Evolutionary conservation across 2,113 vertebrate genomes (phyloP).

Genomic region (Gnathonemus longibarbis): DNA sequence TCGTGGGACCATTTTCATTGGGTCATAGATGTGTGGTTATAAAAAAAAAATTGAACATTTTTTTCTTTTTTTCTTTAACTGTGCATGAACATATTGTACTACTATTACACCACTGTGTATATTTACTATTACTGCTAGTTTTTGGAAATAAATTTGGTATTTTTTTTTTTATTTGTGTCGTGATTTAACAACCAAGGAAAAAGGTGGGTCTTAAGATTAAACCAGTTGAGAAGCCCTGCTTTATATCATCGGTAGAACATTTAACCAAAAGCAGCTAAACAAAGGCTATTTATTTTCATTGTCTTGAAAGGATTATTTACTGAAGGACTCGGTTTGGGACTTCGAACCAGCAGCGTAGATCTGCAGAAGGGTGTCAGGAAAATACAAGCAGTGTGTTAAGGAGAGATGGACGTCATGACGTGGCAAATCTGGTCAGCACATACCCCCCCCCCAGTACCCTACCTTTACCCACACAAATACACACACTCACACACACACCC

Average conservation of each 20-base stretch:
- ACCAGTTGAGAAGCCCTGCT: neutral
- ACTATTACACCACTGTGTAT: neutral
- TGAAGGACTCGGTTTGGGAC: neutral
- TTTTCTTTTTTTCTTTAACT: neutral
- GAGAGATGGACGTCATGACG: conserved; percentile 48
- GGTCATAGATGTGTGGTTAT: neutral
- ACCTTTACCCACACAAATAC: conserved; percentile 24
- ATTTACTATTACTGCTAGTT: neutral
- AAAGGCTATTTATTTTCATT: neutral
- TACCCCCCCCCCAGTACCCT: neutral
- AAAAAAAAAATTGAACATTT: neutral
- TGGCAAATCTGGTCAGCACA: conserved; percentile 45
- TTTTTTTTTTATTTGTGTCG: neutral
- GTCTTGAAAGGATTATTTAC: neutral
- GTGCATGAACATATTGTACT: neutral
- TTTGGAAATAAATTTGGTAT: neutral
- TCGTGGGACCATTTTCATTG: neutral
- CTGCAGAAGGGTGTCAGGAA: conserved; percentile 40
- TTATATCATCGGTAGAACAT: neutral
- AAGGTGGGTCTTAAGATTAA: neutral
- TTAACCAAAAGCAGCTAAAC: neutral
- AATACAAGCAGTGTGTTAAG: conserved; percentile 56
- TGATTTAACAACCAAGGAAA: neutral
- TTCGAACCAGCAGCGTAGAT: neutral
- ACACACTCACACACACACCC: conserved; percentile 22